Evolutionary conservation across 2,797 vertebrate genomes (phyloP).

Genomic region (Catharus ustulatus): DNA sequence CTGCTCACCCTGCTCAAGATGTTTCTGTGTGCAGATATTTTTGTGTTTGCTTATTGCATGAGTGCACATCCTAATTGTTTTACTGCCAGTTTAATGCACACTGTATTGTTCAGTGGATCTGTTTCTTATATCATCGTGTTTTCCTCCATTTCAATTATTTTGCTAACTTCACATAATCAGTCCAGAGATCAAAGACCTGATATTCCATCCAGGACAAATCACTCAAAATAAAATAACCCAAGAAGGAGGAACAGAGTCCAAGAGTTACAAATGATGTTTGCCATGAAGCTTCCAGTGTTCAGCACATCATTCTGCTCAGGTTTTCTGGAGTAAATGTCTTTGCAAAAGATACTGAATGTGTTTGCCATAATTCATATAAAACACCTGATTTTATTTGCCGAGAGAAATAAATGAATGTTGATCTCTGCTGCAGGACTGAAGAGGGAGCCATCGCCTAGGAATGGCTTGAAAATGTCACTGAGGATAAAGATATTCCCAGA

Average conservation of each 20-base stretch:
- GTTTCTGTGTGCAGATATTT: neutral
- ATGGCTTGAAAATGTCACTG: neutral
- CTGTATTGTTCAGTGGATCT: neutral
- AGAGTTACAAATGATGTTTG: neutral
- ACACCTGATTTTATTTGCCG: neutral
- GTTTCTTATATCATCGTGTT: neutral
- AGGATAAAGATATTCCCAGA: conserved; percentile 22
- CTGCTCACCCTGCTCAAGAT: neutral
- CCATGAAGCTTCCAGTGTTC: neutral
- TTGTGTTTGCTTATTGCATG: neutral
- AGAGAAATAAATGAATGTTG: neutral
- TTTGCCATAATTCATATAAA: neutral
- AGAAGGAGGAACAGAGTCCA: neutral
- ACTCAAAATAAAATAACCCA: neutral
- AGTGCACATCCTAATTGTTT: neutral
- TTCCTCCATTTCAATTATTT: conserved; percentile 4
- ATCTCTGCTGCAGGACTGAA: conserved; percentile 63
- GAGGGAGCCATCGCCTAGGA: conserved; percentile 76
- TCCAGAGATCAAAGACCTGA: neutral
- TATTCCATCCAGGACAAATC: neutral
- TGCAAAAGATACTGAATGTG: neutral
- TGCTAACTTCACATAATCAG: neutral
- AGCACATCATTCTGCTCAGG: neutral
- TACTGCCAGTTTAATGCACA: neutral
- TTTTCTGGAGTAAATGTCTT: neutral